phyloP scores from a whole-genome alignment of 2,797 vertebrate species.

The Crocidura indochinensis region DNA sequence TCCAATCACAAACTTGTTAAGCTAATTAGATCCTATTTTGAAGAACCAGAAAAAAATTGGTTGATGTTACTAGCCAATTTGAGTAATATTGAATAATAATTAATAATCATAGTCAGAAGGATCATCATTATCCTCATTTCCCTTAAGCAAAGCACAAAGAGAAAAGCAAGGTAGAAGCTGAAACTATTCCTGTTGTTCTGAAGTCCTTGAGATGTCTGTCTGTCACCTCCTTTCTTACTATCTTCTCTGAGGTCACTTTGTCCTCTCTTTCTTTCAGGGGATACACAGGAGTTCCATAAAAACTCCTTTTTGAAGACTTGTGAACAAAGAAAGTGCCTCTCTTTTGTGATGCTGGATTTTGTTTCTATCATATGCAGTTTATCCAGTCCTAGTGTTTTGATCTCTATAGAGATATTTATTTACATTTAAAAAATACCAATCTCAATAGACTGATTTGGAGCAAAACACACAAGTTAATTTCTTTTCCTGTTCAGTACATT shows the following conservation, averaged over 20 bases:
- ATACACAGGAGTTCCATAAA: not conserved
- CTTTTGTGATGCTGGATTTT: constrained; percentile 24
- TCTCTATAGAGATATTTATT: constrained; percentile 58
- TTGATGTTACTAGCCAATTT: not conserved
- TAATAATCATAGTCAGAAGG: not conserved
- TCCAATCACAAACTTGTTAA: constrained; percentile 19
- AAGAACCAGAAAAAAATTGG: not conserved
- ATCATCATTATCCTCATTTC: not conserved
- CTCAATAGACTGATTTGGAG: not conserved
- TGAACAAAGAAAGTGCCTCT: not conserved
- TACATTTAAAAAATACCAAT: constrained; percentile 53
- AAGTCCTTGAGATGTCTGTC: not conserved
- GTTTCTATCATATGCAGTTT: constrained; percentile 35
- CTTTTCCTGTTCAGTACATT: not conserved
- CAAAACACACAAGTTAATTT: constrained; percentile 64
- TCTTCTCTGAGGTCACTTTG: not conserved
- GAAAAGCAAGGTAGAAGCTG: not conserved
- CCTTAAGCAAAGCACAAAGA: not conserved
- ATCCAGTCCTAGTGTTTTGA: not conserved
- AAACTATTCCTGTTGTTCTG: not conserved
- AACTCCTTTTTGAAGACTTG: not conserved
- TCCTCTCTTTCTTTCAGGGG: not conserved
- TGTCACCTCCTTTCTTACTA: not conserved
- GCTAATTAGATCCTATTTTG: constrained; percentile 50
- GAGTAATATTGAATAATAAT: not conserved